Conservation (phyloP, 2,113 vertebrate species). For the Lophotis ruficrista region DNA sequence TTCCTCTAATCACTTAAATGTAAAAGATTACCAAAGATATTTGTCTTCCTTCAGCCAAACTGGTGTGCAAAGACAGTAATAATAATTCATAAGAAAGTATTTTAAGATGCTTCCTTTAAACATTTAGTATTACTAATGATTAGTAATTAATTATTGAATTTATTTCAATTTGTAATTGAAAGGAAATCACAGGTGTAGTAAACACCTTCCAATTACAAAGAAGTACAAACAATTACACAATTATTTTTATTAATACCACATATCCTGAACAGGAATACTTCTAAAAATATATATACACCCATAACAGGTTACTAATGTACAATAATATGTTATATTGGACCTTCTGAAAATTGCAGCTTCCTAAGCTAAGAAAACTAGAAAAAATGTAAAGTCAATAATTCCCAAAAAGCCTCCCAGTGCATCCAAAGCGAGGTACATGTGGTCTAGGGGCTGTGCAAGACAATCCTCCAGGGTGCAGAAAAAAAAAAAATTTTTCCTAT, state of each 20-base stretch:
- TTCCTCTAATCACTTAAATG: not conserved
- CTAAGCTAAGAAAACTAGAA: not conserved
- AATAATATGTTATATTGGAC: not conserved
- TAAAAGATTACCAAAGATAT: not conserved
- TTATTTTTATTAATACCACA: not conserved
- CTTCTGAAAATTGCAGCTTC: not conserved
- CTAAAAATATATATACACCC: not conserved
- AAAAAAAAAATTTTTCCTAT: not conserved
- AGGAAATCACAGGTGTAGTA: not conserved
- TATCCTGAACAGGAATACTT: not conserved
- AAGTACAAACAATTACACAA: not conserved
- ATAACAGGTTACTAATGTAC: not conserved
- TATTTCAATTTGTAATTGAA: not conserved
- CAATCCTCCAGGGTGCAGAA: rapidly evolving
- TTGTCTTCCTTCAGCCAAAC: not conserved
- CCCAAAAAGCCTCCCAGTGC: not conserved
- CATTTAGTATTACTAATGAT: not conserved
- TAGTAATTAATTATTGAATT: not conserved
- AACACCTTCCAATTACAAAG: not conserved
- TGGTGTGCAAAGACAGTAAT: not conserved
- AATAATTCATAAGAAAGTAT: not conserved
- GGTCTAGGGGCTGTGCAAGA: not conserved
- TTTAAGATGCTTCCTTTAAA: not conserved
- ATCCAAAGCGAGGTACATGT: not conserved
- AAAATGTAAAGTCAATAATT: not conserved